phyloP scores from a whole-genome alignment of 2,888 invertebrate genomes.

The Mesochorus sp. region DNA sequence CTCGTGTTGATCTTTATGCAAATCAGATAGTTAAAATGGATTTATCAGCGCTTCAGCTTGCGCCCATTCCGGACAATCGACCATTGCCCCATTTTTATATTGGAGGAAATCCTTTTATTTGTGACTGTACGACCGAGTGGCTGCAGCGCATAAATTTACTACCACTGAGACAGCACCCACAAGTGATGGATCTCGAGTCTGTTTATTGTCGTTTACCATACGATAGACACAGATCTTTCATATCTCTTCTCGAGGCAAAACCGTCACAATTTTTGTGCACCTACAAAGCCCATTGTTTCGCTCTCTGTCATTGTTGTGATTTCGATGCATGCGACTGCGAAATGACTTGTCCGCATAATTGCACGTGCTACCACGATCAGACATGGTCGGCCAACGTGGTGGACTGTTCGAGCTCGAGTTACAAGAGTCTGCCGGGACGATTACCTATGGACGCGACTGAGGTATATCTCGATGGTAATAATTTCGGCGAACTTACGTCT shows the following conservation, averaged over 20 bases:
- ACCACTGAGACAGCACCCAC: slow-evolving; percentile 93
- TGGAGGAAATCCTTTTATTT: slow-evolving; percentile 96
- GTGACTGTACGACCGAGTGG: slow-evolving; percentile 98
- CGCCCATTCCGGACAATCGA: slow-evolving; percentile 89
- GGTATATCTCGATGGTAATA: slow-evolving; percentile 96
- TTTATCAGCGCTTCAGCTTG: slow-evolving; percentile 92
- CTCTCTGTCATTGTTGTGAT: slow-evolving; percentile 97
- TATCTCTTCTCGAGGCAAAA: slow-evolving; percentile 93
- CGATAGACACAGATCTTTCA: slow-evolving; percentile 91
- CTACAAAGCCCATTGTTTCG: slow-evolving; percentile 96
- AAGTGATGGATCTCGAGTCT: slow-evolving; percentile 94
- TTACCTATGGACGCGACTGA: slow-evolving; percentile 98
- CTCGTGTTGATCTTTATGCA: slow-evolving; percentile 95
- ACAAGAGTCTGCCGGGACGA: slow-evolving; percentile 91
- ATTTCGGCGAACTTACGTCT: slow-evolving; percentile 92
- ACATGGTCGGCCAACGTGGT: slow-evolving; percentile 97
- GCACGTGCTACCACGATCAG: slow-evolving; percentile 97
- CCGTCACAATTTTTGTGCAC: slow-evolving; percentile 95
- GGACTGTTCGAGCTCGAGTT: slow-evolving; percentile 92
- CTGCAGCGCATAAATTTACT: slow-evolving; percentile 94
- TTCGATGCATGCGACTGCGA: slow-evolving; percentile 99
- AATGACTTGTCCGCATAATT: slow-evolving; percentile 97
- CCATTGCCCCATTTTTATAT: slow-evolving; percentile 95
- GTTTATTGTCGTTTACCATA: slow-evolving; percentile 94
- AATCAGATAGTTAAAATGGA: slow-evolving; percentile 96